phyloP scores from a whole-genome alignment of 2,113 vertebrate genomes.

The Rhineura floridana region DNA sequence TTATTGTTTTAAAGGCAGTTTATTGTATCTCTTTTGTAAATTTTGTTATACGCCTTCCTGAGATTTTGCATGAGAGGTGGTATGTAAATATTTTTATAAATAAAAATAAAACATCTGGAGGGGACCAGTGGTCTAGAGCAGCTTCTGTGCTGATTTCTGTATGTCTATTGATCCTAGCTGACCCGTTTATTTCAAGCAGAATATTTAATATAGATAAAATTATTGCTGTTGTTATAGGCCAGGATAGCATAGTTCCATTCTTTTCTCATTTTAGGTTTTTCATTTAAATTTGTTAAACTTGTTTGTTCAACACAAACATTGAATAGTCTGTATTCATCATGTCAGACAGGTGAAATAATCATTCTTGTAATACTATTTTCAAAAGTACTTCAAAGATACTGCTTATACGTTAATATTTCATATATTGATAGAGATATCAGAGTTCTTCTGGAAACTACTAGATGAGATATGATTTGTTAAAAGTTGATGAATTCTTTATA shows the following conservation, averaged over 20 bases:
- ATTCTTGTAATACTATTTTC: not conserved
- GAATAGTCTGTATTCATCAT: not conserved
- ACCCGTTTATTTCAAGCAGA: not conserved
- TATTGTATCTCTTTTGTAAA: too few relatives aligned
- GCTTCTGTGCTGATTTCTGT: not conserved
- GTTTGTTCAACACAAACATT: not conserved
- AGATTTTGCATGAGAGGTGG: too few relatives aligned
- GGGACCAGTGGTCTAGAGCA: not conserved
- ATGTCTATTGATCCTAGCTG: too few relatives aligned
- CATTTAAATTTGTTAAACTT: not conserved
- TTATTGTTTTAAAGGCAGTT: too few relatives aligned
- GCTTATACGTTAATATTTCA: not conserved
- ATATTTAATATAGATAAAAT: not conserved
- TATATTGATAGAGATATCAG: not conserved
- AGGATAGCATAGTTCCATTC: not conserved
- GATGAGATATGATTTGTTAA: not conserved
- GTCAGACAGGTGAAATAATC: not conserved
- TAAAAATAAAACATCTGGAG: too few relatives aligned
- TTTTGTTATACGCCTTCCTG: too few relatives aligned
- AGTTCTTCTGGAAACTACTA: not conserved
- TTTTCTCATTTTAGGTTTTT: not conserved
- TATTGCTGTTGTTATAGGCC: not conserved
- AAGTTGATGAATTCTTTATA: slow-evolving; percentile 15
- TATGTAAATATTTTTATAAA: too few relatives aligned
- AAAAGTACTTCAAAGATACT: not conserved